phyloP scores from a whole-genome alignment of 2,113 vertebrate genomes.

The Grallaria varia region DNA sequence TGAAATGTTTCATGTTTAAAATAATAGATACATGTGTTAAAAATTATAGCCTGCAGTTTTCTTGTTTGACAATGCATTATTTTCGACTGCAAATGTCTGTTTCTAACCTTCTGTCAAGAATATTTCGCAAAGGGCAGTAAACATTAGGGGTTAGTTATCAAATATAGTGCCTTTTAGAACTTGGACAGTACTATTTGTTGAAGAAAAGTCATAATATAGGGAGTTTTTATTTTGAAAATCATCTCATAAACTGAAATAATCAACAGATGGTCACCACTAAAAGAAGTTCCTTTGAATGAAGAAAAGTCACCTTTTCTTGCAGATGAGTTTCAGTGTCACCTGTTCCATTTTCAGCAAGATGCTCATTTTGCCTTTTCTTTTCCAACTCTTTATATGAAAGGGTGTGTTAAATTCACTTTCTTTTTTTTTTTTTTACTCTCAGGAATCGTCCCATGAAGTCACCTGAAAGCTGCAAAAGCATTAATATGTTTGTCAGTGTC shows the following conservation, averaged over 20 bases:
- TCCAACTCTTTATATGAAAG: background rate
- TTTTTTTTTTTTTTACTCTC: background rate
- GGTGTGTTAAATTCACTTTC: background rate
- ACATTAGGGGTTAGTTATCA: slow-evolving; percentile 62
- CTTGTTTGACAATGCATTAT: slow-evolving; percentile 74
- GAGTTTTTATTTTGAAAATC: background rate
- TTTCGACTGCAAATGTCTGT: slow-evolving; percentile 71
- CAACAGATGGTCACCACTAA: background rate
- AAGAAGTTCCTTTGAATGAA: background rate
- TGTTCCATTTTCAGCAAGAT: background rate
- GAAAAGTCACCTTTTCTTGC: background rate
- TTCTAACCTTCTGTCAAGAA: slow-evolving; percentile 67
- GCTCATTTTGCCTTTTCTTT: background rate
- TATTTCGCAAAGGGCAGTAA: slow-evolving; percentile 54
- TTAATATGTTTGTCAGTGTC: background rate
- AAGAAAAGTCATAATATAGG: background rate
- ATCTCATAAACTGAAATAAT: background rate
- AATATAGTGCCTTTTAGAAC: slow-evolving; percentile 58
- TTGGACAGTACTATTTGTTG: background rate
- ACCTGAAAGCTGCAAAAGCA: background rate
- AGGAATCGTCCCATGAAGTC: background rate
- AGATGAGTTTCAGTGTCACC: background rate
- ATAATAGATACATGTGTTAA: slow-evolving; percentile 77
- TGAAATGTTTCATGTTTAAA: slow-evolving; percentile 75
- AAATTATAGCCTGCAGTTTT: slow-evolving; percentile 76